Percentiles rank a stretch among this genome's conserved stretches.
phyloP scores from a whole-genome alignment of 2,888 invertebrate genomes.

The Thera britannica region DNA sequence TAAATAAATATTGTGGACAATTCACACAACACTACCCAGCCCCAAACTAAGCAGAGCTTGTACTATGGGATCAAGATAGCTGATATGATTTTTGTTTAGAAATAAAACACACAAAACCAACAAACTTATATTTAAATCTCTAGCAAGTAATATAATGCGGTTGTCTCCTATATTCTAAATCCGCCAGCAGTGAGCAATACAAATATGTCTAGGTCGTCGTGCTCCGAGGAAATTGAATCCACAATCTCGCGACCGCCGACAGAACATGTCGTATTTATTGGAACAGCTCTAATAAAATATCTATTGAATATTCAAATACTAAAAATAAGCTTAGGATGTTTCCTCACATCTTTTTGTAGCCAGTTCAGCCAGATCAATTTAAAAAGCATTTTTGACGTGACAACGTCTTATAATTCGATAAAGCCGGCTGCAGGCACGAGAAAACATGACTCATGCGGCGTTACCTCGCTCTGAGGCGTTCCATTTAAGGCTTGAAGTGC shows the following conservation, averaged over 20 bases:
- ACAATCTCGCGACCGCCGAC: constrained; percentile 58
- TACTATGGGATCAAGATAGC: no score
- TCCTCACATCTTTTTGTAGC: background rate
- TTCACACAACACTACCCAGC: no score
- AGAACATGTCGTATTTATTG: constrained; percentile 25
- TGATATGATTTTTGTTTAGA: background rate
- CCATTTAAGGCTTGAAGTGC: no score
- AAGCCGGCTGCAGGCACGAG: no score
- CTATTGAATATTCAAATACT: constrained; percentile 5
- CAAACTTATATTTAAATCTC: constrained; percentile 1
- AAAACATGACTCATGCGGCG: no score
- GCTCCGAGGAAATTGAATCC: constrained; percentile 64
- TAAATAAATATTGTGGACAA: no score
- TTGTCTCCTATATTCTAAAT: constrained; percentile 16
- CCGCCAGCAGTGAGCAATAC: constrained; percentile 35
- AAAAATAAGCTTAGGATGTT: background rate
- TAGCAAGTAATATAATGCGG: background rate
- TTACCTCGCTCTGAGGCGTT: no score
- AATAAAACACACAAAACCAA: background rate
- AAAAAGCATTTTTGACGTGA: no score
- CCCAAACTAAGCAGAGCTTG: no score
- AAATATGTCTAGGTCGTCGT: constrained; percentile 54
- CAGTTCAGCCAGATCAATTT: no score
- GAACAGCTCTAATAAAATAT: constrained; percentile 16
- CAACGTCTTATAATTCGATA: no score